These are phyloP conservation scores for Mesembrinibis cayennensis DNA, from an alignment of 2,113 vertebrate species.

Conservation along the genomic window DNA sequence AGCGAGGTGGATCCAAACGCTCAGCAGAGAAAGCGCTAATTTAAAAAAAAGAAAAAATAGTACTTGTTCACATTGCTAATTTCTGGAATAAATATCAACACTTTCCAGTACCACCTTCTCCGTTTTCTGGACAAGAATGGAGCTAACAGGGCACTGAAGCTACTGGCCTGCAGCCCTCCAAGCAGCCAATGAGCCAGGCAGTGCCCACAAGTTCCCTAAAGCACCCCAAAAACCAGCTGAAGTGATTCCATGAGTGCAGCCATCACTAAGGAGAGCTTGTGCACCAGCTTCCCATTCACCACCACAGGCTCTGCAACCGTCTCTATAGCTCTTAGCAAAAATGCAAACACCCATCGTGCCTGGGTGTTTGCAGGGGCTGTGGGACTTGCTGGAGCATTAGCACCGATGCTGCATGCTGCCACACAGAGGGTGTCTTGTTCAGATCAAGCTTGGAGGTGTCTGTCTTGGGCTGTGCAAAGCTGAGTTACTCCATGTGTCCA, in stretches of 20 bases:
- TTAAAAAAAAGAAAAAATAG: background rate
- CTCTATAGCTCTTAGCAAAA: background rate
- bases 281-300: background rate
- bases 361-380: no score
- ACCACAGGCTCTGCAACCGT: background rate
- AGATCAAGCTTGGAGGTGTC: background rate
- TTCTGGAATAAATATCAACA: background rate
- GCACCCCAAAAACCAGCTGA: background rate
- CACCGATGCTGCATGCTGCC: background rate
- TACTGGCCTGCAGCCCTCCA: background rate
- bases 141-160: background rate
- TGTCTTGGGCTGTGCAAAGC: background rate
- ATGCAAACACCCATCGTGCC: accelerated
- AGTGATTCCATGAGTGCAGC: background rate
- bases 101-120: background rate
- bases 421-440: background rate
- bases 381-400: background rate
- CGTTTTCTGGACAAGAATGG: background rate
- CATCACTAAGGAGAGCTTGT: background rate
- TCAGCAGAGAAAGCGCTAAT: background rate
- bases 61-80: accelerated
- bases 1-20: background rate
- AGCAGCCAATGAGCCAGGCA: background rate
- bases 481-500: background rate
- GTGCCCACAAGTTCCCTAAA: background rate